Percentiles rank a stretch among this genome's conserved stretches.
These are phyloP conservation scores for Arrhopalites spinosus DNA, from an alignment of 2,888 invertebrate genomes.

Conservation along the genomic window DNA sequence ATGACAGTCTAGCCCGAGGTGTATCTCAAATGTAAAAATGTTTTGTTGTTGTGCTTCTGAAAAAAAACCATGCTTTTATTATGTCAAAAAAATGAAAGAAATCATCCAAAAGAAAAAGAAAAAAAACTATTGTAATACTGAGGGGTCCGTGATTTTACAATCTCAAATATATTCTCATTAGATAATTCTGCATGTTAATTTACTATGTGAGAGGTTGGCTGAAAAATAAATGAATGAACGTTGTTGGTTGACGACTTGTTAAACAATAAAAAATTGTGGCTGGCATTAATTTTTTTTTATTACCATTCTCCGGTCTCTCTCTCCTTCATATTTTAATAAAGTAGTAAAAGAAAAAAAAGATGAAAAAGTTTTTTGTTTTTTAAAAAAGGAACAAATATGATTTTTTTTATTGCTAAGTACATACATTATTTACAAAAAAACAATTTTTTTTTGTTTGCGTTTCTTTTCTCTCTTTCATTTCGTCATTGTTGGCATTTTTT, in stretches of 20 bases:
- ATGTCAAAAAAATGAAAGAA: not conserved
- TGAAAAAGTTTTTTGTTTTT: not conserved
- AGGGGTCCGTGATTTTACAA: not conserved
- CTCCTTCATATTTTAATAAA: too few species aligned
- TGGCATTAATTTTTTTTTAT: too few species aligned
- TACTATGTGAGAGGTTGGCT: too few species aligned
- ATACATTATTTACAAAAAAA: conserved; percentile 43
- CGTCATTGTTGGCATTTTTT: not conserved
- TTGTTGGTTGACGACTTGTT: too few species aligned
- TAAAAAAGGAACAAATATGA: conserved; percentile 30
- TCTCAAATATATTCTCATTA: too few species aligned
- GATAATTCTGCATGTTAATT: too few species aligned
- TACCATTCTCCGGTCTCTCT: too few species aligned
- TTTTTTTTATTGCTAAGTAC: conserved; percentile 41
- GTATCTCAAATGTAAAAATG: not conserved
- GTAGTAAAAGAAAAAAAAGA: not conserved
- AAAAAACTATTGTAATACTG: not conserved
- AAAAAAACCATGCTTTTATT: not conserved
- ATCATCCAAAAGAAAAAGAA: not conserved
- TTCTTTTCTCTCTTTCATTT: not conserved
- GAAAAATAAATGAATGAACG: too few species aligned
- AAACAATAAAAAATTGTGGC: too few species aligned
- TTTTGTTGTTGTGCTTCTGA: not conserved
- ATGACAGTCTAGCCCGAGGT: not conserved
- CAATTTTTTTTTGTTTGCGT: conserved; percentile 15